Evolutionary conservation across 2,888 invertebrate genomes (phyloP), one percentile per base, ranked within the genome.

Genomic region (Liopterus haemorrhoidalis): DNA sequence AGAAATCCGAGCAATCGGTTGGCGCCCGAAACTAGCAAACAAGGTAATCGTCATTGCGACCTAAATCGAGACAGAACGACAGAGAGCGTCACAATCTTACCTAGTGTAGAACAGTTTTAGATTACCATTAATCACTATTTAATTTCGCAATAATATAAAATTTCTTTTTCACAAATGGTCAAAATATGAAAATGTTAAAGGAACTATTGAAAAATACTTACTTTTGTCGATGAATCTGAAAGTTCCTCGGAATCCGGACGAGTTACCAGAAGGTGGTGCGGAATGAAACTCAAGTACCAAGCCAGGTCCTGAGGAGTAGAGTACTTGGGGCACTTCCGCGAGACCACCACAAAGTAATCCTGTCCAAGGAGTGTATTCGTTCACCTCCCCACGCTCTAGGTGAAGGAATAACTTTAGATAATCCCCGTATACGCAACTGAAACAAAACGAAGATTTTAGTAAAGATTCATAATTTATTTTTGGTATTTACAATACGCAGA

Each of bases 351-450:
- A 88, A 28, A 87, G 72, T 50, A 82, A 71, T 28, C 78, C 75
- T 33, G 84, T 81, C 80, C 84, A 84, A 8, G 79, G 80, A 3
- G 85, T 84, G 49, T 82, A 76, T 67, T 87, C 86, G 66, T 82
- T 85, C 59, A 88, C 79, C 18, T 74, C 75, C 0, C 78, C 78
- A 48, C 75, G 74, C 40, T 85, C 84, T 51, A 87, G 74, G 58
- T 87, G 85, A 39, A 81, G 74, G 69, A 84, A 88, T 43, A 87
- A 76, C 67, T 86, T 85, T 54, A 88, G 67, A 67, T 80, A 86
- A 68, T 87, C 87, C 0, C 82, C 82, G 36, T 76, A 74, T 47
- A 76, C 71, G 64, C 87, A 87, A 55, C 87, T 86, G 78, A 6
- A 79, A 80, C 62, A 69, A 67, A 54, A 57, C 54, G 24, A 46